Evolutionary conservation across 2,888 invertebrate genomes (phyloP).

Genomic region (Liodrosophila aerea): DNA sequence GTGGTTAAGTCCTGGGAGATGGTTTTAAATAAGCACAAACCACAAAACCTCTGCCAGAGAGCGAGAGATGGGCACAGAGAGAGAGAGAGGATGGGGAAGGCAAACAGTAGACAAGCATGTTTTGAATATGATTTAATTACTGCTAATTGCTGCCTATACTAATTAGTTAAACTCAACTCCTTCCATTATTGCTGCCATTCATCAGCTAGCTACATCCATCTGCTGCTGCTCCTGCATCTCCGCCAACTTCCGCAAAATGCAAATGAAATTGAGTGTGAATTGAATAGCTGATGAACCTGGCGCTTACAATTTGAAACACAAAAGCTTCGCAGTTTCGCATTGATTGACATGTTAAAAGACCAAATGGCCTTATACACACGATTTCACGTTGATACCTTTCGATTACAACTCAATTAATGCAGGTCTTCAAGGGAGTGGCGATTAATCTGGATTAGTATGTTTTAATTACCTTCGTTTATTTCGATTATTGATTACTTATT

Average conservation of each 20-base stretch:
- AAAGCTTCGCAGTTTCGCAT: neutral
- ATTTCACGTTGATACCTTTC: slow-evolving; percentile 18
- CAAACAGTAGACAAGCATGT: slow-evolving; percentile 20
- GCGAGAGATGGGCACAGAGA: slow-evolving; percentile 4
- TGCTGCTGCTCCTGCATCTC: neutral
- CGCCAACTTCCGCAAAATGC: slow-evolving; percentile 10
- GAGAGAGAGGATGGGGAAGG: slow-evolving; percentile 1
- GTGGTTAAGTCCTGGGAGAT: slow-evolving; percentile 59
- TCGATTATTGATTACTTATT: too few species aligned
- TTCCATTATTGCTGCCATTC: slow-evolving; percentile 1
- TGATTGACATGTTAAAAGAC: slow-evolving; percentile 19
- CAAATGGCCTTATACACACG: slow-evolving; percentile 8
- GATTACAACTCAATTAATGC: slow-evolving; percentile 20
- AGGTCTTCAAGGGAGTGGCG: neutral
- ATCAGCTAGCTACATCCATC: neutral
- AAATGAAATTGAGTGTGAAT: slow-evolving; percentile 37
- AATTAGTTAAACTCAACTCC: slow-evolving; percentile 50
- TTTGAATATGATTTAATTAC: slow-evolving; percentile 71
- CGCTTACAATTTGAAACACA: slow-evolving; percentile 6
- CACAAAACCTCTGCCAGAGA: slow-evolving; percentile 9
- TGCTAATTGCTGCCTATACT: slow-evolving; percentile 56
- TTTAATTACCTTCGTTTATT: too few species aligned
- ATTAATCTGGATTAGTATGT: neutral
- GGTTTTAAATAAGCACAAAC: slow-evolving; percentile 53
- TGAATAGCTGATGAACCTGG: slow-evolving; percentile 39